These are phyloP conservation scores for Agonopterix heracliana DNA, from an alignment of 2,888 invertebrate genomes.

Conservation along the genomic window DNA sequence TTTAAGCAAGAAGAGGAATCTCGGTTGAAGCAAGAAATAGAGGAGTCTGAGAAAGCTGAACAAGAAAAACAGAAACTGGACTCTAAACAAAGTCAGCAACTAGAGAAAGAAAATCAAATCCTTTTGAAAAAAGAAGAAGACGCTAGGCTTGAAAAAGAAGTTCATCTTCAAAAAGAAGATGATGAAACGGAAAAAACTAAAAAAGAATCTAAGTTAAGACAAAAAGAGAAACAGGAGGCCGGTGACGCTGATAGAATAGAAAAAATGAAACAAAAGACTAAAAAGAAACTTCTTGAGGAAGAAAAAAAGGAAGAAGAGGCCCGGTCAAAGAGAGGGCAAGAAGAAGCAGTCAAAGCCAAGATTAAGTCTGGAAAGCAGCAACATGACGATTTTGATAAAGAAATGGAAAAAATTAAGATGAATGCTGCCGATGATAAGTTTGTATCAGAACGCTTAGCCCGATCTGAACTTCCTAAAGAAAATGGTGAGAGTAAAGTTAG, in stretches of 20 bases:
- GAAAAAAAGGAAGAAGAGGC: slow-evolving; percentile 7
- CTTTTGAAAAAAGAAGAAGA: slow-evolving; percentile 9
- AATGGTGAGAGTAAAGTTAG: background rate
- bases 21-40: slow-evolving; percentile 14
- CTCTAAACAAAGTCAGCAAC: slow-evolving; percentile 10
- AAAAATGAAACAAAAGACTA: slow-evolving; percentile 8
- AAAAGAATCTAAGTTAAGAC: slow-evolving; percentile 9
- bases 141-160: slow-evolving; percentile 1
- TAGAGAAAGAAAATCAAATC: slow-evolving; percentile 10
- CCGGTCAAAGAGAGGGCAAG: background rate
- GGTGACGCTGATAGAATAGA: slow-evolving; percentile 3
- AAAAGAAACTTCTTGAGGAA: slow-evolving; percentile 3
- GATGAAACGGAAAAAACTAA: slow-evolving; percentile 13
- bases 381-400: background rate
- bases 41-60: slow-evolving; percentile 1
- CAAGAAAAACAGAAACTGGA: slow-evolving; percentile 4
- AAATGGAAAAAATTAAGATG: background rate
- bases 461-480: too few species aligned
- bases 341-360: background rate
- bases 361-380: background rate
- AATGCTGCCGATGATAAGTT: too few species aligned
- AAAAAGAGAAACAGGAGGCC: slow-evolving; percentile 5
- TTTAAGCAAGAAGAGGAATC: slow-evolving; percentile 10
- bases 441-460: too few species aligned
- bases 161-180: slow-evolving; percentile 8